phyloP scores from a whole-genome alignment of 2,797 vertebrate genomes.

The Pangasius sanitwongsei region DNA sequence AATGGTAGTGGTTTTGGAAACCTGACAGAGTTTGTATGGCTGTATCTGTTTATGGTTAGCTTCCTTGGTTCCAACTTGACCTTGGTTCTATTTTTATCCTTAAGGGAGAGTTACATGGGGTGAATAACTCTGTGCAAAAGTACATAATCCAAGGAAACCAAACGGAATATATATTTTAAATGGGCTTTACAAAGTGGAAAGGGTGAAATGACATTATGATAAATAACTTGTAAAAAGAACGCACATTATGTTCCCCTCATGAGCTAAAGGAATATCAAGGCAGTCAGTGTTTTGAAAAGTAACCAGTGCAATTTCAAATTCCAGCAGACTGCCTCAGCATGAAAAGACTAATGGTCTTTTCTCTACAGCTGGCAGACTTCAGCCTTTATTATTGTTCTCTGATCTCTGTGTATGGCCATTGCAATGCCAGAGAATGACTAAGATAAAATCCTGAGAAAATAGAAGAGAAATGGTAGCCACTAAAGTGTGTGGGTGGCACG shows the following conservation, averaged over 20 bases:
- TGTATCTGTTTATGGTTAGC: neutral
- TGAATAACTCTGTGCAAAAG: slow-evolving; percentile 33
- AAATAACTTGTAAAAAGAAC: slow-evolving; percentile 28
- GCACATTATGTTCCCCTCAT: slow-evolving; percentile 25
- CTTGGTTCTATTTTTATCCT: slow-evolving; percentile 52
- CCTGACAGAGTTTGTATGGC: neutral
- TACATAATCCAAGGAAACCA: slow-evolving; percentile 20
- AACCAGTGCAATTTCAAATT: slow-evolving; percentile 32
- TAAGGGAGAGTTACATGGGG: slow-evolving; percentile 12
- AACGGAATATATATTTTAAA: neutral
- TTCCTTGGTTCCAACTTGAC: neutral
- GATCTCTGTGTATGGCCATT: slow-evolving; percentile 27
- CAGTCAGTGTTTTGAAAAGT: slow-evolving; percentile 35
- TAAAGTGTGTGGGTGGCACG: slow-evolving; percentile 28
- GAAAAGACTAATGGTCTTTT: slow-evolving; percentile 41
- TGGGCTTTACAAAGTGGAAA: neutral
- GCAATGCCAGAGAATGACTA: slow-evolving; percentile 28
- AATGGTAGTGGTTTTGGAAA: neutral
- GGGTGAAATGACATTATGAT: slow-evolving; percentile 6
- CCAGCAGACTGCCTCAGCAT: slow-evolving; percentile 39
- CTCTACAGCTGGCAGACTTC: slow-evolving; percentile 41
- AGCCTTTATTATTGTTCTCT: slow-evolving; percentile 36
- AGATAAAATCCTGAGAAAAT: slow-evolving; percentile 32
- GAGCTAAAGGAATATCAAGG: slow-evolving; percentile 20
- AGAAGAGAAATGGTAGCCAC: slow-evolving; percentile 29